Evolutionary conservation across 1,140 invertebrate genomes (phyloP), one percentile per base, ranked within the genome.

Genomic region (Steinernema feltiae): DNA sequence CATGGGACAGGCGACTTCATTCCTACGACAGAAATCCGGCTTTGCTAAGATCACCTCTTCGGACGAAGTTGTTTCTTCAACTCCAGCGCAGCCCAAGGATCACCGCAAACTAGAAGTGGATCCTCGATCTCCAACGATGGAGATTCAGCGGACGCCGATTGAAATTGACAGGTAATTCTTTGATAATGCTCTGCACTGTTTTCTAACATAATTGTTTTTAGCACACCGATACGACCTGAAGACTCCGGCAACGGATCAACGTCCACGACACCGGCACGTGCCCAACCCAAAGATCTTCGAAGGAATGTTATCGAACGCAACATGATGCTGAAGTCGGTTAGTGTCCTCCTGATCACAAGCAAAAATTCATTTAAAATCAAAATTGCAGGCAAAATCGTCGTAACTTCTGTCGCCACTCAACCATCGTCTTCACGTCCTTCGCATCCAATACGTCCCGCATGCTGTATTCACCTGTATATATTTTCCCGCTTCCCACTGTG

Each of bases 161-260:
- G 53, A 63, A 63, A 21, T 63, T 27, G 53, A 63, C 53, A 63
- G 12, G 53, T 63, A n/a, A 63, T n/a, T n/a, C n/a, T n/a, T n/a
- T n/a, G n/a, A n/a, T n/a, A n/a, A n/a, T n/a, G n/a, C n/a, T n/a
- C n/a, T n/a, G n/a, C n/a, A n/a, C n/a, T n/a, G n/a, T n/a, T n/a
- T n/a, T n/a, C n/a, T n/a, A n/a, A n/a, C n/a, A n/a, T n/a, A n/a
- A n/a, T n/a, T n/a, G n/a, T n/a, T n/a, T n/a, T n/a, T n/a, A n/a
- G n/a, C n/a, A n/a, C n/a, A n/a, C n/a, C n/a, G n/a, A n/a, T n/a
- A n/a, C n/a, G n/a, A n/a, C n/a, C n/a, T n/a, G n/a, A n/a, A n/a
- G n/a, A n/a, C n/a, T n/a, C n/a, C n/a, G n/a, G n/a, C n/a, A n/a
- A n/a, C n/a, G n/a, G n/a, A n/a, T n/a, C n/a, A n/a, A n/a, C n/a